Base-by-base conservation (phyloP, 2,888 invertebrate species). In the Baronia brevicornis region DNA sequence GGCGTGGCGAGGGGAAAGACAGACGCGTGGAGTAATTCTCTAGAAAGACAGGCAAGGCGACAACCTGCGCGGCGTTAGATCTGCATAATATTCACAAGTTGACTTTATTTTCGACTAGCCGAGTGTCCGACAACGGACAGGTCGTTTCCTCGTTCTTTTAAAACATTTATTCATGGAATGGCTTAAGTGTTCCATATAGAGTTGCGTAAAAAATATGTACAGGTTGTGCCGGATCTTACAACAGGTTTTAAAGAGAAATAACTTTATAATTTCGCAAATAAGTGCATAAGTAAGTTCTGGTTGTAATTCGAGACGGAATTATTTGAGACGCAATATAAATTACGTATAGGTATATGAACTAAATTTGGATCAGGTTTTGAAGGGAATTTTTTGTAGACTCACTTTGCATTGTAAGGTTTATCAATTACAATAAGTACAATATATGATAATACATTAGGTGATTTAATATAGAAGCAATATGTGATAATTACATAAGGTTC, bases 141-240 rank as follows among this genome's bases (percentile, higher is more conserved):
- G 34, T 34, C 29, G 21, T 30, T 35, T 35, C 30, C 30, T 26
- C 13, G 17, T 15, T 21, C 3, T 26, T 34, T 32, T 25, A 7
- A 28, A 28, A 25, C 10, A 35, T 35, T 30, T 26, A 30, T 35
- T 29, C 25, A 29, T 26, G 29, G 28, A 35, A 20, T 19, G 7
- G 12, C 26, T 29, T 29, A 13, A 29, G 17, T 26, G 35, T 6
- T 35, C 29, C 26, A 30, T 20, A 30, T 35, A 13, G 10, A 15
- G 18, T 4, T 10, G n/a, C 5, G 11, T 12, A 10, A 33, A 24
- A 28, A 20, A 5, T 11, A 29, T 6, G 14, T 11, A 20, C 28
- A 24, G 14, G 29, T 12, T 15, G 20, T 15, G 29, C 29, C 11
- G 24, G 20, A 23, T 28, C 24, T 28, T 34, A 11, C 24, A 34